These are phyloP conservation scores for Pitangus sulphuratus DNA, from an alignment of 2,797 vertebrate species.

Conservation along the genomic window DNA sequence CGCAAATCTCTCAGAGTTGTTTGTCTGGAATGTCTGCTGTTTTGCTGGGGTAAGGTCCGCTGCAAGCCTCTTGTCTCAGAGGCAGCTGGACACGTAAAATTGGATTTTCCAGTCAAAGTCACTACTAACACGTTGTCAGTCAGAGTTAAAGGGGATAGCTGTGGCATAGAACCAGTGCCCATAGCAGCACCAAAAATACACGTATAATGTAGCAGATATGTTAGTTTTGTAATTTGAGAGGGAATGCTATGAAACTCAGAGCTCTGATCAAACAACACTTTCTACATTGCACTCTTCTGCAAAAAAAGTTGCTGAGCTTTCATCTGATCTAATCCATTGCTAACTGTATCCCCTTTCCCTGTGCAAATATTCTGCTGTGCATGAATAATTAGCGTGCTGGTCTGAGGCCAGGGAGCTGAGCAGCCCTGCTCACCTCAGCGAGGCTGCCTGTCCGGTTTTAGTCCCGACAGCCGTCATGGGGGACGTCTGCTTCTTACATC, in stretches of 20 bases:
- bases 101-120: background rate
- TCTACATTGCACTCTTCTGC: background rate
- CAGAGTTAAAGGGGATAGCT: background rate
- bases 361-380: background rate
- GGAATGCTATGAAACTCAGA: background rate
- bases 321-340: slow-evolving; percentile 24
- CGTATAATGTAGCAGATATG: fast-evolving
- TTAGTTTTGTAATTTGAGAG: background rate
- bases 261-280: background rate
- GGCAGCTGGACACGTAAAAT: background rate
- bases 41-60: background rate
- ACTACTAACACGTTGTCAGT: background rate
- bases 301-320: slow-evolving; percentile 48
- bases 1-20: background rate
- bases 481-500: background rate
- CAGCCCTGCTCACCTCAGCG: background rate
- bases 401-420: background rate
- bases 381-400: background rate
- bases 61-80: background rate
- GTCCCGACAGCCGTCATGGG: background rate
- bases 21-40: background rate
- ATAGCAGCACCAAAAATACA: background rate
- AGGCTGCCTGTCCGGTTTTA: background rate
- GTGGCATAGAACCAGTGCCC: background rate
- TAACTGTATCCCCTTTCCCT: background rate